phyloP scores from a whole-genome alignment of 1,140 invertebrate genomes.

The Galleria mellonella region DNA sequence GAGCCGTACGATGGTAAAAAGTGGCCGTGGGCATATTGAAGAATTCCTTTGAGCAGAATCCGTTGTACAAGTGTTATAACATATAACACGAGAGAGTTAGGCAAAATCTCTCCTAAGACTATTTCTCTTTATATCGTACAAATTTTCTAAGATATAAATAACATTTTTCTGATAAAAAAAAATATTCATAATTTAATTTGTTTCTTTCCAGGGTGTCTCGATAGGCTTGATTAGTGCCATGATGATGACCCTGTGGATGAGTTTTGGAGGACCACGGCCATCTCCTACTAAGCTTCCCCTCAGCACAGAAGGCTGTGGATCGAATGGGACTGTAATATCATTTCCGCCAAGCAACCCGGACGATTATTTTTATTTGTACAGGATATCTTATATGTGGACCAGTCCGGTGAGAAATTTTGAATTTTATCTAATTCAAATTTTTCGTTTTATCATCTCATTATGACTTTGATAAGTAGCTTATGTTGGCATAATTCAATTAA shows the following conservation, averaged over 20 bases:
- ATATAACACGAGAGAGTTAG: too few relatives aligned
- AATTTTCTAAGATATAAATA: too few relatives aligned
- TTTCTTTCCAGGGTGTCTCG: constrained; percentile 78
- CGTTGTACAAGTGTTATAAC: too few relatives aligned
- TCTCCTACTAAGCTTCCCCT: constrained; percentile 74
- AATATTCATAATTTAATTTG: not conserved
- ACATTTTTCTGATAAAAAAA: too few relatives aligned
- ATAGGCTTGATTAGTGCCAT: constrained; percentile 80
- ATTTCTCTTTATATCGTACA: too few relatives aligned
- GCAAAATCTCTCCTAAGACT: too few relatives aligned
- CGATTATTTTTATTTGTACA: constrained; percentile 81
- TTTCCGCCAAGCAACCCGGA: constrained; percentile 14
- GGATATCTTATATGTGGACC: constrained; percentile 93
- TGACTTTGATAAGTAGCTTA: not conserved
- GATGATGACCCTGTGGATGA: constrained; percentile 86
- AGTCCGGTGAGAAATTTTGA: constrained; percentile 41
- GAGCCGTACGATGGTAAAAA: too few relatives aligned
- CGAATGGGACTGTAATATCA: constrained; percentile 32
- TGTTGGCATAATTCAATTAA: not conserved
- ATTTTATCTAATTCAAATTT: too few relatives aligned
- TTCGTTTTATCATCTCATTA: not conserved
- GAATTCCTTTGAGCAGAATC: too few relatives aligned
- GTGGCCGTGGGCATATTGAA: too few relatives aligned
- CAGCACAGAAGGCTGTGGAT: constrained; percentile 75
- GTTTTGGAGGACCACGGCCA: constrained; percentile 87